phyloP scores from a whole-genome alignment of 2,113 vertebrate species.

The Cygnus buccinator region DNA sequence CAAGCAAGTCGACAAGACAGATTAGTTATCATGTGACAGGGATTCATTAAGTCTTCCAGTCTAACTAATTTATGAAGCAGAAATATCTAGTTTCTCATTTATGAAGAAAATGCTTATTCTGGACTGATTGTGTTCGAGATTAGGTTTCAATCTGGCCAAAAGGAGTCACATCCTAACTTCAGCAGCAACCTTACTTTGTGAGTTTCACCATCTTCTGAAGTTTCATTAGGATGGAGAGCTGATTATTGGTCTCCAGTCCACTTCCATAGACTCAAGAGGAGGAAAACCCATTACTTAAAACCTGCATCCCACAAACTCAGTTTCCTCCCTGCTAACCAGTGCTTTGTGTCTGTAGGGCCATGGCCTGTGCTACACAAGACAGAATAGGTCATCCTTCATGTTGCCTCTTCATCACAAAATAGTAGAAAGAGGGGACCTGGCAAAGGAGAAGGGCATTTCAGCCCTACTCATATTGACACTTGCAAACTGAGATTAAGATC shows the following conservation, averaged over 20 bases:
- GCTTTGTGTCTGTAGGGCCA: fast-evolving
- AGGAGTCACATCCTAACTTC: neutral
- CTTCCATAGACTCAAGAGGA: neutral
- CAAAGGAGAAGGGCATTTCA: neutral
- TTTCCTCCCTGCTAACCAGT: neutral
- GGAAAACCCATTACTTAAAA: neutral
- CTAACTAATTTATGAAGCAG: neutral
- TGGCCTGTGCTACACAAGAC: neutral
- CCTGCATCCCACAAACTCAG: neutral
- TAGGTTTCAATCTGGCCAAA: neutral
- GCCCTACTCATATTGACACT: neutral
- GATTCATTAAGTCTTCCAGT: neutral
- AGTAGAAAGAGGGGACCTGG: neutral
- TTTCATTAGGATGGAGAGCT: neutral
- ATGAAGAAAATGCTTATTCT: neutral
- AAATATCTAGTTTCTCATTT: neutral
- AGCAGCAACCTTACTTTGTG: neutral
- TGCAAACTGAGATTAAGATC: neutral
- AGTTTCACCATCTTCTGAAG: neutral
- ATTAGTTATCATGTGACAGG: neutral
- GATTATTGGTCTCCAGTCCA: neutral
- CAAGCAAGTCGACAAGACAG: neutral
- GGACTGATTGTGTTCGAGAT: neutral
- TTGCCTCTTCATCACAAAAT: neutral
- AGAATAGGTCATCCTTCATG: neutral